Base-by-base conservation (phyloP, 2,113 vertebrate genomes). In the Setophaga petechia region DNA sequence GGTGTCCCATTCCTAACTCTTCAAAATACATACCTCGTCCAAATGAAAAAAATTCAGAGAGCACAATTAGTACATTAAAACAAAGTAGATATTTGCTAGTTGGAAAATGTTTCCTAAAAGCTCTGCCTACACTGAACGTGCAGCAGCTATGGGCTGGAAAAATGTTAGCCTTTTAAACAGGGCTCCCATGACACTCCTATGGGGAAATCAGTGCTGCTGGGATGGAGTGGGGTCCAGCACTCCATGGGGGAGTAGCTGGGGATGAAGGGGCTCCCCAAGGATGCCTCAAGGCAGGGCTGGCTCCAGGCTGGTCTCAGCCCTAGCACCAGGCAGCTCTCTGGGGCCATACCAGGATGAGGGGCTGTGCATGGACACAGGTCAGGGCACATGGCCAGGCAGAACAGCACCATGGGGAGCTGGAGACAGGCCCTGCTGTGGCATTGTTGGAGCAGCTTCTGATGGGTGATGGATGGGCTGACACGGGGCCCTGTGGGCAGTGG, bases 381-480 rank as follows among this genome's bases (percentile, higher is more conserved):
- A 5, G 28, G 37, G 35, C 5, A 19, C 15, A 2, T 0, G 10
- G n/a, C 22, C 21, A 11, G 22, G 44, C 41, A 74, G 35, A 30
- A 31, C 7, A 46, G 30, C 15, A 15, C 55, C 1, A 0, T 12
- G 44, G 17, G 52, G 12, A 54, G 43, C 47, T 67, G 63, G 35
- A 65, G 35, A 55, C 7, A 0, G 0, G 27, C 41, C 30, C 44
- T 55, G 17, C 58, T 46, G 63, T 6, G 30, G 27, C 35, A 35
- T 23, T 0, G 0, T 1, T 69, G 15, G 3, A 10, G 17, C 23
- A 55, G 37, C 4, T 2, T 22, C 30, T 75, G 46, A 16, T 1
- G 2, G 23, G 33, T 0, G 0, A n/a, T 25, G 28, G 52, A 47
- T 31, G 47, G n/a, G 46, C 44, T 59, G 28, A 33, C 14, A 19